Percentiles rank a stretch among this genome's conserved stretches.
These are phyloP conservation scores for Pogonus chalceus DNA, from an alignment of 1,140 invertebrate species.

Conservation along the genomic window DNA sequence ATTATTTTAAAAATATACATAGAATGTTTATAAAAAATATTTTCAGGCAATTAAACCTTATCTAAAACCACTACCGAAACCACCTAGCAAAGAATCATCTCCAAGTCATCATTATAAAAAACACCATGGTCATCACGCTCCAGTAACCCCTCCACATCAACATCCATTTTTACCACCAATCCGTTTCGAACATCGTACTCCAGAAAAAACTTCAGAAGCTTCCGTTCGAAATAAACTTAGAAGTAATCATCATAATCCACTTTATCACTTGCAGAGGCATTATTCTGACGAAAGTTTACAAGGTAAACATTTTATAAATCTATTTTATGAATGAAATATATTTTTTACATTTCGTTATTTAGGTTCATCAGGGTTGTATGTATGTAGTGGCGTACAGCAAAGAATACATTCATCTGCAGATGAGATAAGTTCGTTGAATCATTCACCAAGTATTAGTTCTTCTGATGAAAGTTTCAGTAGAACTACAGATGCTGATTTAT, in stretches of 20 bases:
- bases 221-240: slow-evolving; percentile 25
- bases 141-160: slow-evolving; percentile 21
- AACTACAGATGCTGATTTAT: slow-evolving; percentile 55
- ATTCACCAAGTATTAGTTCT: slow-evolving; percentile 66
- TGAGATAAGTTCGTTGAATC: slow-evolving; percentile 66
- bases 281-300: slow-evolving; percentile 54
- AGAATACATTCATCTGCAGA: slow-evolving; percentile 67
- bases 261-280: slow-evolving; percentile 40
- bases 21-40: not conserved
- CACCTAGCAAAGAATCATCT: slow-evolving; percentile 35
- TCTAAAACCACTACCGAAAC: slow-evolving; percentile 48
- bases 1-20: not conserved
- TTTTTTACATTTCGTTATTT: too few species aligned
- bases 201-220: slow-evolving; percentile 22
- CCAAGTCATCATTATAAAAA: slow-evolving; percentile 28
- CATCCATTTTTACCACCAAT: slow-evolving; percentile 17
- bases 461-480: slow-evolving; percentile 72
- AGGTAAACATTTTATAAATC: too few species aligned
- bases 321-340: too few species aligned
- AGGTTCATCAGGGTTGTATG: slow-evolving; percentile 28
- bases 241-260: slow-evolving; percentile 31
- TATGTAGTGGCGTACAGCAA: slow-evolving; percentile 26
- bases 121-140: slow-evolving; percentile 14
- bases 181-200: slow-evolving; percentile 18
- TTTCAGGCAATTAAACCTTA: slow-evolving; percentile 35